Evolutionary conservation across 2,113 vertebrate species (phyloP).

Genomic region (Leptocoma aspasia): DNA sequence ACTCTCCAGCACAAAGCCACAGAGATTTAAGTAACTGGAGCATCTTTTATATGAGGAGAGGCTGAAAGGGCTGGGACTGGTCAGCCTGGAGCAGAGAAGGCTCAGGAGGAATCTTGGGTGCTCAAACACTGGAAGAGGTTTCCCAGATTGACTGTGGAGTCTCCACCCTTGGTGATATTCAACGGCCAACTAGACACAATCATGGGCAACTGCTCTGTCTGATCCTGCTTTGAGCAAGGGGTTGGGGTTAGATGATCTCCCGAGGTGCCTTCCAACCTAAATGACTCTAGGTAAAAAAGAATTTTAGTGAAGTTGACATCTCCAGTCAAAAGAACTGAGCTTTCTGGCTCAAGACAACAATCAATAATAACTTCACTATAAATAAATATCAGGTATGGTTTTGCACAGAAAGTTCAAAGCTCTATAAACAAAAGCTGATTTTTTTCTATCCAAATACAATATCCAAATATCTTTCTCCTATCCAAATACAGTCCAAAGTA

Average conservation of each 20-base stretch:
- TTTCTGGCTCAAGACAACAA: background rate
- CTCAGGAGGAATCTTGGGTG: background rate
- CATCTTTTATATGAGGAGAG: background rate
- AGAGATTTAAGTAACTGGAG: background rate
- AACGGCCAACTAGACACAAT: background rate
- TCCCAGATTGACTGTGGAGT: background rate
- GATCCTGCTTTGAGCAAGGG: background rate
- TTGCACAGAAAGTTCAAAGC: background rate
- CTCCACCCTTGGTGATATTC: background rate
- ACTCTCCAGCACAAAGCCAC: background rate
- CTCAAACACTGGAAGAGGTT: background rate
- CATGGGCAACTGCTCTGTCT: background rate
- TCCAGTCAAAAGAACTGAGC: conserved; percentile 3
- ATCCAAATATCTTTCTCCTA: too few relatives aligned
- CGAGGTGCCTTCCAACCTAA: background rate
- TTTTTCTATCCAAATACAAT: background rate
- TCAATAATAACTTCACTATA: background rate
- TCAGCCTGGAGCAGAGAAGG: background rate
- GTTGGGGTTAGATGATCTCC: background rate
- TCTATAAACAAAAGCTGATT: conserved; percentile 3
- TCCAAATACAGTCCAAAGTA: background rate
- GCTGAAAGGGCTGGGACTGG: background rate
- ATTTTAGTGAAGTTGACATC: background rate
- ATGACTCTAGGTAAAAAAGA: background rate
- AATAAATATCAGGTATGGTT: background rate